Evolutionary conservation across 2,888 invertebrate species (phyloP).

Genomic region (Epirrhoe alternata): DNA sequence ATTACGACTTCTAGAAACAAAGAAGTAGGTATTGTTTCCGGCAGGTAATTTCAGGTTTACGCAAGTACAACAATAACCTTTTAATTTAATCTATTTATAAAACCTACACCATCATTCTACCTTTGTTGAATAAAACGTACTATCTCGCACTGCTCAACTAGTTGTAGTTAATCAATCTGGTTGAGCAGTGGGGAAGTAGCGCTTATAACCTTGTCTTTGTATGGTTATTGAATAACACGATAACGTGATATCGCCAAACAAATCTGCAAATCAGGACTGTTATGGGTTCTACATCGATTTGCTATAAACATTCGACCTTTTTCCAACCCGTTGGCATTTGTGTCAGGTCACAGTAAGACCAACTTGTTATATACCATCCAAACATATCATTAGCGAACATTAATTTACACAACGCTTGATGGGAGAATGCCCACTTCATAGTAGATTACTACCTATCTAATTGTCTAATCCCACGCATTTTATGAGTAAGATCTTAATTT

Average conservation of each 20-base stretch:
- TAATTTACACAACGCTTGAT: slow-evolving; percentile 21
- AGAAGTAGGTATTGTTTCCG: too few species aligned
- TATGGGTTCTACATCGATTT: slow-evolving; percentile 40
- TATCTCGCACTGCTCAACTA: too few species aligned
- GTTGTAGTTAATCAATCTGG: not conserved
- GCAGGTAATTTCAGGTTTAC: too few species aligned
- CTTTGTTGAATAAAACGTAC: too few species aligned
- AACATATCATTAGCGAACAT: slow-evolving; percentile 15
- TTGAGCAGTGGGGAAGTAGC: not conserved
- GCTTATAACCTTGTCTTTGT: not conserved
- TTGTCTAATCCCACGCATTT: slow-evolving; percentile 18
- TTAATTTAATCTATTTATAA: too few species aligned
- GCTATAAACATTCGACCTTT: slow-evolving; percentile 41
- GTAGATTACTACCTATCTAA: slow-evolving; percentile 1
- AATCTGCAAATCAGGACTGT: slow-evolving; percentile 54
- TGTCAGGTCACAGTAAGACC: slow-evolving; percentile 17
- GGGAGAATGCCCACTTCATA: slow-evolving; percentile 10
- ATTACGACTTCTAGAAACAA: too few species aligned
- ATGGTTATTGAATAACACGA: slow-evolving; percentile 8
- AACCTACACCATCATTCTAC: too few species aligned
- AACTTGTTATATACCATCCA: not conserved
- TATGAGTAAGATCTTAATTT: slow-evolving; percentile 2
- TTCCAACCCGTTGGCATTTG: slow-evolving; percentile 18
- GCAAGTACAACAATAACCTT: too few species aligned
- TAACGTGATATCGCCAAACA: slow-evolving; percentile 54